Base-by-base conservation (phyloP, 2,888 invertebrate genomes). In the Nasonia oneida region DNA sequence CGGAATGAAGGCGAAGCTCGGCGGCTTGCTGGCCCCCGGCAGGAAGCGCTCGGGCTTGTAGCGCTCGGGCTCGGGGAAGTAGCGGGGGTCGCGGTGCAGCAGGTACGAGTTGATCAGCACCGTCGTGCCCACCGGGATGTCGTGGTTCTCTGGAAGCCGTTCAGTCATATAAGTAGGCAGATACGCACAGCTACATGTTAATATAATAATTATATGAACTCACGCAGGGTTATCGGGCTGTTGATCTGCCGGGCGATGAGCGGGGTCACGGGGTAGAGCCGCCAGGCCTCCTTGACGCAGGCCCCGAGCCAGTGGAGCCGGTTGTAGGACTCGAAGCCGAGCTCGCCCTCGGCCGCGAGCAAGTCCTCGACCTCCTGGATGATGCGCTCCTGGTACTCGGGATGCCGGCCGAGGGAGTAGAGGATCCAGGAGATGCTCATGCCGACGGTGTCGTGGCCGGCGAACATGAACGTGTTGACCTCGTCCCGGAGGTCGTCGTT, bases 371-470 rank as follows among this genome's bases (percentile, higher is more conserved):
- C 91, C 71, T 93, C 92, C 0, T 91, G 88, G 8, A 93, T 12
- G 47, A 93, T 92, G 81, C 91, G 91, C 15, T 89, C 88, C 91
- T 95, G 95, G 42, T 95, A 93, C 6, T 94, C 92, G 0, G 94
- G 94, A 90, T 95, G 89, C 39, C 93, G 90, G 10, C 95, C 95
- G 10, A 95, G 91, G 10, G 94, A 91, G 87, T 95, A 94, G 10
- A 95, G 90, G 14, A 94, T 92, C 95, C 95, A 95, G 83, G 94
- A 94, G 74, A 95, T 92, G 15, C 94, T 95, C 1, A 94, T 94
- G 0, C 95, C 94, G 0, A 95, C 94, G 1, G 95, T 95, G 87
- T 95, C 95, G 89, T 95, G 95, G 4, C 95, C 95, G 91, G 93
- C 93, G 76, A 91, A 93, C 91, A 93, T 92, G 78, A 94, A 94